These are phyloP conservation scores for Peromyscus melanophrys DNA, from an alignment of 2,797 vertebrate species.

Conservation along the genomic window DNA sequence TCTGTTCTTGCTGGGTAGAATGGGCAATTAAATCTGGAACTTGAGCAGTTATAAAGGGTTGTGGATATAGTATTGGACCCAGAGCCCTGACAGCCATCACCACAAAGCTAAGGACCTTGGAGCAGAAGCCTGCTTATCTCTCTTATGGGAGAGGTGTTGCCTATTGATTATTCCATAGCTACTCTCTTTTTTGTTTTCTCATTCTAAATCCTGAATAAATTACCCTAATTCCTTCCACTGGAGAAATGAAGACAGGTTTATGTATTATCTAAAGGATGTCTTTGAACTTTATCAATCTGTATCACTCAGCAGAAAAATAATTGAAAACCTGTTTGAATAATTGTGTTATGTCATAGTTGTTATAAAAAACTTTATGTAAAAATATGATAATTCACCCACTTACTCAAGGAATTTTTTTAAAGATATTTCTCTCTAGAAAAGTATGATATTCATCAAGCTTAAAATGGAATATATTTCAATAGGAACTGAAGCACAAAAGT, in stretches of 20 bases:
- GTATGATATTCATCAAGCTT: not conserved
- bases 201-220: not conserved
- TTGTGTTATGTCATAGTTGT: not conserved
- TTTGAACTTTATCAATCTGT: conserved; percentile 9
- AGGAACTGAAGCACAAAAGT: not conserved
- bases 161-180: not conserved
- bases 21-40: not conserved
- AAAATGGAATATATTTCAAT: not conserved
- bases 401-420: not conserved
- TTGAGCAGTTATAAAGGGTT: not conserved
- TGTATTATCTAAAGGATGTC: not conserved
- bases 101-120: not conserved
- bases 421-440: conserved; percentile 32
- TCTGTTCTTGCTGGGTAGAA: not conserved
- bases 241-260: not conserved
- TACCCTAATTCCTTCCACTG: not conserved
- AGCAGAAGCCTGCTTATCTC: not conserved
- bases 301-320: conserved; percentile 26
- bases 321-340: not conserved
- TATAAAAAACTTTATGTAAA: conserved; percentile 11
- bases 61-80: not conserved
- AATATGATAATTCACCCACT: not conserved
- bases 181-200: not conserved
- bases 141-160: not conserved
- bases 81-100: not conserved